Conservation (phyloP, 2,797 vertebrate genomes). For the Lepus townsendii region DNA sequence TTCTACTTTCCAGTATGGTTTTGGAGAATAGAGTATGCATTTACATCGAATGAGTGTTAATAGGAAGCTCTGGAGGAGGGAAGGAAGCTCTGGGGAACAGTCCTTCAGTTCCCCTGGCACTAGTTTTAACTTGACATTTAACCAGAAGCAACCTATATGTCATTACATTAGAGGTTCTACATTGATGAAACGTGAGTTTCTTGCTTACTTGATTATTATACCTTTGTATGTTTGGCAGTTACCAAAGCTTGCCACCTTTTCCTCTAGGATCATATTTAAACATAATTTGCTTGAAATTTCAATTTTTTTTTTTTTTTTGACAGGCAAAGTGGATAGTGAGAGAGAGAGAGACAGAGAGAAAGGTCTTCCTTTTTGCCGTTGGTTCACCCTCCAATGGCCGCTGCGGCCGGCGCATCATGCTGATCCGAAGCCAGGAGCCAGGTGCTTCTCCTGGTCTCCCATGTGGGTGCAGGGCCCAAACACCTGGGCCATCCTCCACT, state of each 20-base stretch:
- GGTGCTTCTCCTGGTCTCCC: too few relatives aligned
- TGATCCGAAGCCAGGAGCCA: too few relatives aligned
- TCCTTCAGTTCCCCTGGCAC: neutral
- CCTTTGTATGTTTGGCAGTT: conserved; percentile 33
- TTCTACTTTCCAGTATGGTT: neutral
- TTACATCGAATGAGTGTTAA: conserved; percentile 43
- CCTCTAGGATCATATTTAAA: conserved; percentile 16
- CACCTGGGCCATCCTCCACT: too few relatives aligned
- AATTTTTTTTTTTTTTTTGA: neutral
- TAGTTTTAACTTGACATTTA: conserved; percentile 41
- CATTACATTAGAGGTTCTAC: neutral
- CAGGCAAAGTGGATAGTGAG: too few relatives aligned
- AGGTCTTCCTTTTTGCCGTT: too few relatives aligned
- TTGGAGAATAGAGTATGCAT: neutral
- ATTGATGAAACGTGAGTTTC: conserved; percentile 49
- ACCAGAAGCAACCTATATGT: conserved; percentile 16
- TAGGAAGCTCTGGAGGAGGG: conserved; percentile 4
- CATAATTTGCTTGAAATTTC: conserved; percentile 44
- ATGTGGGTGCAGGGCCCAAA: too few relatives aligned
- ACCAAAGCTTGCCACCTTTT: conserved; percentile 47
- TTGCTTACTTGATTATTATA: conserved; percentile 26
- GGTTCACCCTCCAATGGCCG: too few relatives aligned
- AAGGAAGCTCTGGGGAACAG: neutral
- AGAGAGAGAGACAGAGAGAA: too few relatives aligned
- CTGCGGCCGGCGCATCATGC: too few relatives aligned